A percentile compares a stretch with the other conserved stretches of the same genome.
Conservation (phyloP, 2,797 vertebrate genomes). For the Pampus argenteus region DNA sequence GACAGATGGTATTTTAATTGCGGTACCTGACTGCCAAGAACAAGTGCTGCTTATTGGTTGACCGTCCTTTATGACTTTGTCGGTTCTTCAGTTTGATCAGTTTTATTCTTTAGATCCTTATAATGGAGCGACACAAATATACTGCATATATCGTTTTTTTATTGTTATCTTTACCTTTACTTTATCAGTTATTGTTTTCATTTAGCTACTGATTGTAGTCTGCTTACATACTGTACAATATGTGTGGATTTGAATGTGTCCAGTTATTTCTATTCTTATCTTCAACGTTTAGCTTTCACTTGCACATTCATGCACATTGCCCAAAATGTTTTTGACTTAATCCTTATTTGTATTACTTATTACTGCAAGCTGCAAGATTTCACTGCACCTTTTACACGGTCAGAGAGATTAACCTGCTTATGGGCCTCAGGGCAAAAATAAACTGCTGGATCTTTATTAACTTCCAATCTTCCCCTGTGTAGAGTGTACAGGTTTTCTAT, state of each 20-base stretch:
- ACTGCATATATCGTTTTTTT: too few relatives aligned
- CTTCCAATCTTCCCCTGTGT: not conserved
- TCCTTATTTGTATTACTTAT: not conserved
- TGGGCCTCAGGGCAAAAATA: not conserved
- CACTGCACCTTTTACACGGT: not conserved
- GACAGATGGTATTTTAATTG: conserved; percentile 69
- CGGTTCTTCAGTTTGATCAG: not conserved
- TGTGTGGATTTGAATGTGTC: not conserved
- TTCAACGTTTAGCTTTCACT: not conserved
- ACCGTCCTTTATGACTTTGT: conserved; percentile 9
- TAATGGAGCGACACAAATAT: not conserved
- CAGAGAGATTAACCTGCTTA: not conserved
- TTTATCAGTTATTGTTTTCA: not conserved
- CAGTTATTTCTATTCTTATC: not conserved
- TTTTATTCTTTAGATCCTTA: not conserved
- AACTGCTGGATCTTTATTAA: not conserved
- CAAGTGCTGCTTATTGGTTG: conserved; percentile 6
- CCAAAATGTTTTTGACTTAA: not conserved
- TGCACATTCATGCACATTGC: not conserved
- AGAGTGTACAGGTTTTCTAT: not conserved
- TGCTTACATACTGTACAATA: not conserved
- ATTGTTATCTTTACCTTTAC: not conserved
- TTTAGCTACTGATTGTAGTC: not conserved
- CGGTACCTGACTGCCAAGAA: conserved; percentile 58
- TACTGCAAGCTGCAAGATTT: not conserved